Conservation (phyloP, 1,140 invertebrate genomes). For the Rhagoletis pomonella region DNA sequence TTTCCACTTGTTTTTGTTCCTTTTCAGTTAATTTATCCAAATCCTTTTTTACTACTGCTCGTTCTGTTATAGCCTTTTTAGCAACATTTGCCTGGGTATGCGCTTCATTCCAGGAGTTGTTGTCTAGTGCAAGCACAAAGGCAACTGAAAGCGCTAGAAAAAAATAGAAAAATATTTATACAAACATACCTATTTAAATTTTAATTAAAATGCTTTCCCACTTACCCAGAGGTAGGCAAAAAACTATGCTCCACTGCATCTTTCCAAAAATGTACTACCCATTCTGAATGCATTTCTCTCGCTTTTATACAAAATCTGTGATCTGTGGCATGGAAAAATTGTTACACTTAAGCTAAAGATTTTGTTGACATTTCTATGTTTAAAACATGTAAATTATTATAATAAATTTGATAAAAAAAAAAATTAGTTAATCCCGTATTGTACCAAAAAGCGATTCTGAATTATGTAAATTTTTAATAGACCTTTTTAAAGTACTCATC, state of each 20-base stretch:
- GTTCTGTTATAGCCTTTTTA: background rate
- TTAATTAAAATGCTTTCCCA: background rate
- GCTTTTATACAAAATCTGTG: constrained; percentile 43
- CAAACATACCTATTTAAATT: background rate
- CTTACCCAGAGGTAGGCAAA: background rate
- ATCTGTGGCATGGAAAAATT: no score
- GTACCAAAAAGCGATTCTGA: no score
- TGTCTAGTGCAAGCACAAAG: background rate
- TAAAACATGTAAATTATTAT: constrained; percentile 12
- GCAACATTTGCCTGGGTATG: background rate
- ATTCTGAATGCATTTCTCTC: background rate
- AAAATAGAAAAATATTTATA: background rate
- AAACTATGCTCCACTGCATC: constrained; percentile 15
- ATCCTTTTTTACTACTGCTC: constrained; percentile 28
- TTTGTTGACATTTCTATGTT: background rate
- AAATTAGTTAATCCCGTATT: no score
- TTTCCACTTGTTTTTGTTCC: background rate
- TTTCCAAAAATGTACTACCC: constrained; percentile 8
- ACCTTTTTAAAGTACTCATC: no score
- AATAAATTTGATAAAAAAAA: background rate
- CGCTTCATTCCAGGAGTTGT: background rate
- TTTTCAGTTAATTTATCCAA: background rate
- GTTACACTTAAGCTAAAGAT: no score
- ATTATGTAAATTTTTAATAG: no score
- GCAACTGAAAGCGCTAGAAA: background rate